Conservation (phyloP, 2,888 invertebrate genomes). For the Agonopterix heracliana region DNA sequence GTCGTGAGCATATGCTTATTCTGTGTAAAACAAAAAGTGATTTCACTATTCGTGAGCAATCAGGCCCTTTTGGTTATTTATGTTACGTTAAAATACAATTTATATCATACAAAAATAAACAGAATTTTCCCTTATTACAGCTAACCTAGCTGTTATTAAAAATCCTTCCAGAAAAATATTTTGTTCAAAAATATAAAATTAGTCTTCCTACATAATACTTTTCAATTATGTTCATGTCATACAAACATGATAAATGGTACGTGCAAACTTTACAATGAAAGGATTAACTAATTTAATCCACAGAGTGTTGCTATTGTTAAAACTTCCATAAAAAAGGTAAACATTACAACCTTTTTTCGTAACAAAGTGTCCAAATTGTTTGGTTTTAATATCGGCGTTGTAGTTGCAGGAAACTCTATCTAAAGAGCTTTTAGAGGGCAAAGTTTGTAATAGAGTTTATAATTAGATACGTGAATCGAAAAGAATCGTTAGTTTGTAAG, state of each 20-base stretch:
- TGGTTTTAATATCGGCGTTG: not conserved
- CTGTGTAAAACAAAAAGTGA: no score
- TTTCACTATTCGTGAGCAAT: no score
- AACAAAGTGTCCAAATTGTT: not conserved
- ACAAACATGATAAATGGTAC: not conserved
- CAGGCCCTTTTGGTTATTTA: no score
- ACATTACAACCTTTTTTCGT: not conserved
- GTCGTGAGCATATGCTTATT: no score
- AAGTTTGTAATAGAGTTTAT: slow-evolving; percentile 1
- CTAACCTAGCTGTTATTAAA: no score
- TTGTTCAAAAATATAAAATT: no score
- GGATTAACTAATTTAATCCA: not conserved
- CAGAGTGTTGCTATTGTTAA: not conserved
- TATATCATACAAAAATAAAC: no score
- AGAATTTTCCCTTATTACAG: no score
- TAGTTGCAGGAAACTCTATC: slow-evolving; percentile 1
- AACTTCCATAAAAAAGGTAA: not conserved
- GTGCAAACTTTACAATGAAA: not conserved
- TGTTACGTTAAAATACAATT: no score
- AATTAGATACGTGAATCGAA: not conserved
- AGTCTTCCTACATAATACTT: not conserved
- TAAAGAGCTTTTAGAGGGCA: slow-evolving; percentile 1
- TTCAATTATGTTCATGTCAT: not conserved
- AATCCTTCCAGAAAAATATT: no score
- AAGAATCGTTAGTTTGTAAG: not conserved